A percentile compares a stretch with the other conserved stretches of the same genome.
These are phyloP conservation scores for Hippopotamyrus pictus DNA, from an alignment of 2,797 vertebrate genomes.

Conservation along the genomic window DNA sequence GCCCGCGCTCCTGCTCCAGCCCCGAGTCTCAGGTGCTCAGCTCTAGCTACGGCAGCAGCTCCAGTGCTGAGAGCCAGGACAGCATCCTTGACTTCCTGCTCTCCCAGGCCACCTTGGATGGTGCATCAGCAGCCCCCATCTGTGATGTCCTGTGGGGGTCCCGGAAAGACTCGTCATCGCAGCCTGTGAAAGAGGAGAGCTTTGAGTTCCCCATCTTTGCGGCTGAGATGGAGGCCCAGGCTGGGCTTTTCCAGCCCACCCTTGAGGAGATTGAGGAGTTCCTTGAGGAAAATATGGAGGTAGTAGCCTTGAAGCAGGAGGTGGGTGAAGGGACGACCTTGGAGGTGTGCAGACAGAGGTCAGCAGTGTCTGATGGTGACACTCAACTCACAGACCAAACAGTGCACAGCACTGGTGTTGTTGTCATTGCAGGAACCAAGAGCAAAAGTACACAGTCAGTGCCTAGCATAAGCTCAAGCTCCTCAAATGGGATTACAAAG, in stretches of 20 bases:
- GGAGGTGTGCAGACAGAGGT: constrained; percentile 36
- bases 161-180: constrained; percentile 48
- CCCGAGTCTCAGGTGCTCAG: constrained; percentile 79
- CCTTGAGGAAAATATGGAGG: constrained; percentile 92
- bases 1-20: constrained; percentile 84
- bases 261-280: constrained; percentile 98
- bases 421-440: constrained; percentile 48
- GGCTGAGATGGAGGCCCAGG: constrained; percentile 70
- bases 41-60: constrained; percentile 77
- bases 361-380: constrained; percentile 36
- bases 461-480: constrained; percentile 35
- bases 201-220: constrained; percentile 71
- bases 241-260: constrained; percentile 86
- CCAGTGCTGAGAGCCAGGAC: constrained; percentile 75
- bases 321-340: constrained; percentile 51
- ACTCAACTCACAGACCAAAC: constrained; percentile 68
- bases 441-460: constrained; percentile 52
- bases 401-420: constrained; percentile 47
- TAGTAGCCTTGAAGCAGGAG: constrained; percentile 67
- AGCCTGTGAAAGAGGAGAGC: constrained; percentile 72
- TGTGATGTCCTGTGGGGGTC: constrained; percentile 68
- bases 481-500: constrained; percentile 32
- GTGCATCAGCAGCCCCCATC: constrained; percentile 39
- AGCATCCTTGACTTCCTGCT: constrained; percentile 84
- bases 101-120: constrained; percentile 75